Percentiles rank a stretch among this genome's conserved stretches.
phyloP scores from a whole-genome alignment of 2,797 vertebrate species.

The Eremophila alpestris region DNA sequence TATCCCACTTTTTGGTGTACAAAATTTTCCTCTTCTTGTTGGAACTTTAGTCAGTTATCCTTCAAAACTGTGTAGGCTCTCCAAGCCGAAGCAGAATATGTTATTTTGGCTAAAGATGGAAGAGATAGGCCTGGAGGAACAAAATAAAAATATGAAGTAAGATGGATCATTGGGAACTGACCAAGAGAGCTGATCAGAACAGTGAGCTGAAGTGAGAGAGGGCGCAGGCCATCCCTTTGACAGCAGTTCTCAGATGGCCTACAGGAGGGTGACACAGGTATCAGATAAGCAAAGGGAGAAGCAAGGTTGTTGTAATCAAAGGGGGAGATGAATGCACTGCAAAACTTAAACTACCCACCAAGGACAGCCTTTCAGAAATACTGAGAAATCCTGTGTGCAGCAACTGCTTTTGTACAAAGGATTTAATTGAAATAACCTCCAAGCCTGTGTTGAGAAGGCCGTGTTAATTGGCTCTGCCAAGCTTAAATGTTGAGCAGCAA shows the following conservation, averaged over 20 bases:
- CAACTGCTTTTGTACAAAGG: background rate
- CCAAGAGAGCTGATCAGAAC: background rate
- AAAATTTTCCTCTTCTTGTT: background rate
- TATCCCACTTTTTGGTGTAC: background rate
- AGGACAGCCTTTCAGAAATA: slow-evolving; percentile 14
- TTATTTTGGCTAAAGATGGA: background rate
- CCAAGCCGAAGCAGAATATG: background rate
- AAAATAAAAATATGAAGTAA: background rate
- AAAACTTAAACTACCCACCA: slow-evolving; percentile 30
- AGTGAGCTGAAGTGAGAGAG: background rate
- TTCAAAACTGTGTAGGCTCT: background rate
- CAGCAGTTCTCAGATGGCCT: background rate
- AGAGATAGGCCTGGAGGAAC: background rate
- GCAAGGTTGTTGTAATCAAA: background rate
- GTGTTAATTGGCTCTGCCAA: slow-evolving; percentile 42
- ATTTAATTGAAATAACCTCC: slow-evolving; percentile 54
- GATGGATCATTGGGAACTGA: background rate
- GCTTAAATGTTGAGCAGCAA: slow-evolving; percentile 14
- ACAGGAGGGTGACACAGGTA: background rate
- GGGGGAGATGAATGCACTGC: slow-evolving; percentile 1
- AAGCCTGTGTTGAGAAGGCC: slow-evolving; percentile 9
- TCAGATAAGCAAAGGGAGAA: background rate
- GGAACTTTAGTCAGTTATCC: background rate
- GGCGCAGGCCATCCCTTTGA: background rate
- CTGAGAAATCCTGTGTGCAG: background rate